These are phyloP conservation scores for Zootoca vivipara DNA, from an alignment of 2,113 vertebrate genomes.

Conservation along the genomic window DNA sequence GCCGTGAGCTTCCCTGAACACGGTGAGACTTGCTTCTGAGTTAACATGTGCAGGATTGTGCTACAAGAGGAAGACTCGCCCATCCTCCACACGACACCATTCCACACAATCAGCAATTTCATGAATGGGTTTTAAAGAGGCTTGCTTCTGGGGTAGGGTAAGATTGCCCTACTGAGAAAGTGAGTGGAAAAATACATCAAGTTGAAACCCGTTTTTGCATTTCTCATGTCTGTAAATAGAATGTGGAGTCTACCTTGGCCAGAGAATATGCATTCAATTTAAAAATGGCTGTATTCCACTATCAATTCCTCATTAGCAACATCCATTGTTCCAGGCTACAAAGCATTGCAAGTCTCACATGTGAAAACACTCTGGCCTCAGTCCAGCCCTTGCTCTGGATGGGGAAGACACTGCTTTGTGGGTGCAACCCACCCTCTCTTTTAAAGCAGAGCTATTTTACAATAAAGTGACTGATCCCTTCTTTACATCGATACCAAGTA, in stretches of 20 bases:
- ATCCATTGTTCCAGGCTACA: constrained; percentile 1
- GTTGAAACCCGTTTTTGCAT: background rate
- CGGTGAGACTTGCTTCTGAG: background rate
- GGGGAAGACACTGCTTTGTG: background rate
- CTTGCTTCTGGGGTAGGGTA: too few species aligned
- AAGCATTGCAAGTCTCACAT: background rate
- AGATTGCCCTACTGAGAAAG: background rate
- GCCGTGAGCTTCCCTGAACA: background rate
- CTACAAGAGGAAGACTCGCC: background rate
- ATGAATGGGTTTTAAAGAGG: too few species aligned
- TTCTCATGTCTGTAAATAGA: background rate
- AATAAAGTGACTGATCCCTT: too few species aligned
- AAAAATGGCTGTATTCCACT: constrained; percentile 1
- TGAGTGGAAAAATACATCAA: background rate
- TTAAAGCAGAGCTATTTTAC: too few species aligned
- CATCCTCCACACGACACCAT: too few species aligned
- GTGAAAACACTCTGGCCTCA: background rate
- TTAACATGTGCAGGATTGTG: background rate
- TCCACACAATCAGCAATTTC: too few species aligned
- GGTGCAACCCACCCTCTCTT: too few species aligned
- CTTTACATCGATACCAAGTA: too few species aligned
- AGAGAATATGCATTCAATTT: background rate
- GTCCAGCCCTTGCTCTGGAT: background rate
- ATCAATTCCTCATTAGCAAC: background rate
- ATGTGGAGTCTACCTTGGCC: background rate